A percentile compares a stretch with the other conserved stretches of the same genome.
phyloP scores from a whole-genome alignment of 2,113 vertebrate genomes.

The Gavia stellata region DNA sequence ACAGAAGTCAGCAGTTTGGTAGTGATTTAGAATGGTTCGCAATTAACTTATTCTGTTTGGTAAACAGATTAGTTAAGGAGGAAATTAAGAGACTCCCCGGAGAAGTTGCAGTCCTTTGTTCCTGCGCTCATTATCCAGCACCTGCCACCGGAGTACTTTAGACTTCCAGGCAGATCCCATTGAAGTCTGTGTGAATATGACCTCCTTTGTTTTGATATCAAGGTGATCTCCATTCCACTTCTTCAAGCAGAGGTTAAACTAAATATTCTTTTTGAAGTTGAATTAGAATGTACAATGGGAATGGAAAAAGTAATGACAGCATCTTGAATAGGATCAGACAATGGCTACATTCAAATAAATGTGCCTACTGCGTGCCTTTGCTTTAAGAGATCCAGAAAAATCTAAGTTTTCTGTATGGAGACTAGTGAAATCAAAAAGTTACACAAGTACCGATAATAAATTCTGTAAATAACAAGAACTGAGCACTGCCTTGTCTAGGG shows the following conservation, averaged over 20 bases:
- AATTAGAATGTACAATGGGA: slow-evolving; percentile 21
- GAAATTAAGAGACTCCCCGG: background rate
- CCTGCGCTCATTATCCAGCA: background rate
- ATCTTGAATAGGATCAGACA: background rate
- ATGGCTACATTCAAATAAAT: background rate
- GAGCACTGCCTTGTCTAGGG: background rate
- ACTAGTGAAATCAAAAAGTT: background rate
- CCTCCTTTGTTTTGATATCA: slow-evolving; percentile 18
- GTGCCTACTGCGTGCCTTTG: background rate
- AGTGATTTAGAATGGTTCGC: background rate
- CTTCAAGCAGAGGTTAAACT: slow-evolving; percentile 38
- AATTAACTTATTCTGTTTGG: background rate
- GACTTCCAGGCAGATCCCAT: background rate
- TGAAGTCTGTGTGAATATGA: slow-evolving; percentile 4
- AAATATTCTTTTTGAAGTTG: slow-evolving; percentile 52
- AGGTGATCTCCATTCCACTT: slow-evolving; percentile 19
- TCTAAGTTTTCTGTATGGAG: background rate
- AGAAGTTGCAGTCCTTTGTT: background rate
- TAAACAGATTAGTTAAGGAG: background rate
- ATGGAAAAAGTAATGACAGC: background rate
- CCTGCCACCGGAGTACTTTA: background rate
- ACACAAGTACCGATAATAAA: background rate
- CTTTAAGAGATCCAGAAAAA: background rate
- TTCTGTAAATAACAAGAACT: background rate
- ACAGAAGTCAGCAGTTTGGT: background rate